phyloP scores from a whole-genome alignment of 2,113 vertebrate species.

The Phyllostomus hastatus region DNA sequence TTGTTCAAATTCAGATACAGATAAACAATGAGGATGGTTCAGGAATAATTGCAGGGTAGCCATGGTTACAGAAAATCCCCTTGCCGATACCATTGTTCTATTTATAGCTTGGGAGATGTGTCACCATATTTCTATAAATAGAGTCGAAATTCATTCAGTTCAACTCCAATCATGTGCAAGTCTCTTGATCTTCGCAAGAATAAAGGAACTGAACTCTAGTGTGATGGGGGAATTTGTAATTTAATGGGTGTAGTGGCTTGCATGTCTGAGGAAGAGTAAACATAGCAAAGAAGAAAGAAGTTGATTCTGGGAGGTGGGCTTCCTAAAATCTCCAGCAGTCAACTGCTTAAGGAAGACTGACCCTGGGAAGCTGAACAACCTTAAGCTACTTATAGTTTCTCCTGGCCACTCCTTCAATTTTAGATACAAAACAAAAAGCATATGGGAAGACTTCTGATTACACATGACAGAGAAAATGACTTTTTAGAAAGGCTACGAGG shows the following conservation, averaged over 20 bases:
- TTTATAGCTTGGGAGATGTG: constrained; percentile 44
- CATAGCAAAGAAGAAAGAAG: constrained; percentile 20
- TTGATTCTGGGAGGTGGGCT: not conserved
- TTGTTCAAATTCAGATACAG: constrained; percentile 51
- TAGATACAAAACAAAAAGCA: constrained; percentile 45
- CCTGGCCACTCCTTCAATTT: not conserved
- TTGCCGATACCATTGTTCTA: constrained; percentile 60
- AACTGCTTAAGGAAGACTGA: not conserved
- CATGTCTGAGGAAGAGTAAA: constrained; percentile 15
- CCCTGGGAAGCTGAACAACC: not conserved
- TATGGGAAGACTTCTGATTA: not conserved
- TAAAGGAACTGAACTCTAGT: constrained; percentile 31
- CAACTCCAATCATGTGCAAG: constrained; percentile 26
- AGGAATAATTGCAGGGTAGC: constrained; percentile 61
- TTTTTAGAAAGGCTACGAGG: not conserved
- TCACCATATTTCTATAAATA: constrained; percentile 61
- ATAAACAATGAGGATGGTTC: constrained; percentile 59
- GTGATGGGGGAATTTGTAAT: not conserved
- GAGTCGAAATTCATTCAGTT: constrained; percentile 55
- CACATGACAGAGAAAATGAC: not conserved
- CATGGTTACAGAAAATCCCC: constrained; percentile 57
- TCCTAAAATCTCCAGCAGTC: not conserved
- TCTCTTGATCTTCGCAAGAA: constrained; percentile 21
- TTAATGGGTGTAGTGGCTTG: not conserved
- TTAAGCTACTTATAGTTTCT: not conserved